Base-by-base conservation (phyloP, 2,113 vertebrate genomes). In the Bagarius yarrelli region DNA sequence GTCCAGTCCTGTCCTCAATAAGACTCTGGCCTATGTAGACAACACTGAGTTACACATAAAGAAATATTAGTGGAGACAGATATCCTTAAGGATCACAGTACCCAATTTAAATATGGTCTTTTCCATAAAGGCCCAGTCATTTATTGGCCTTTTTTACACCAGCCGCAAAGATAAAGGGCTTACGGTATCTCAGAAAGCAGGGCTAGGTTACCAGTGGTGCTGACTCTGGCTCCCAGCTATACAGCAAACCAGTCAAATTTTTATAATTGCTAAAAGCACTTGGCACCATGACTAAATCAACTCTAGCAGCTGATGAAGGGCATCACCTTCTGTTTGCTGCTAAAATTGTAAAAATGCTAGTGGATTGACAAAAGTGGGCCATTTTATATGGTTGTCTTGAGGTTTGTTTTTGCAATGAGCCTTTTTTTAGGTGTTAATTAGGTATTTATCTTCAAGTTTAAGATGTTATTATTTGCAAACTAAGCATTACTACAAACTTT, bases 61-160 rank as follows among this genome's bases (percentile, higher is more conserved):
- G 66, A 19, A 67, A 40, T 47, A n/a, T n/a, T 69, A 14, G 13
- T 67, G 21, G 36, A 44, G 34, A 44, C 12, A n/a, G 36, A 44
- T n/a, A 69, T 69, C 36, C 44, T 70, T 14, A 5, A 50, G 50
- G n/a, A 50, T 89, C 86, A 89, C 64, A 80, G 84, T 76, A 63
- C 78, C 87, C 83, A 82, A 60, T 83, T 83, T 34, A 55, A 75
- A 61, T 83, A 79, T 91, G 91, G 90, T 91, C 82, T 87, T 84
- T 91, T 92, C 90, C 91, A 92, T 90, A 90, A 92, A 90, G 88
- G 84, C 78, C 59, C 21, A 78, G 86, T 61, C 87, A 91, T 86
- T 86, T 87, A 86, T 80, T 86, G 85, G 78, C 59, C 76, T 79
- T 91, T 86, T 92, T 93, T 92, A 90, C 90, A 82, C 87, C 44